Conservation (phyloP, 2,113 vertebrate genomes). For the Poeciliopsis occidentalis region DNA sequence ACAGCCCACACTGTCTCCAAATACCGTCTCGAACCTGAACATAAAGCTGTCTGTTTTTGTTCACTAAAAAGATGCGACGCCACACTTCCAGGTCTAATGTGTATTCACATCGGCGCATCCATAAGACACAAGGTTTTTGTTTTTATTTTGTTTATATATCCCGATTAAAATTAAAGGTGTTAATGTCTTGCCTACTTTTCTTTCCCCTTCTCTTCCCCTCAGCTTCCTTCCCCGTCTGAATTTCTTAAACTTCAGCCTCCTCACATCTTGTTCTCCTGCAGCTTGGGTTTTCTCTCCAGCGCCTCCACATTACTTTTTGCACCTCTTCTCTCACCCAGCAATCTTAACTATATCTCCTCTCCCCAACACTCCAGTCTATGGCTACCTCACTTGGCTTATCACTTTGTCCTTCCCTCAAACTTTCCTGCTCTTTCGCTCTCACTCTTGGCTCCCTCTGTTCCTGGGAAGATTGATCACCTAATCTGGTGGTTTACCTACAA, state of each 20-base stretch:
- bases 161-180: background rate
- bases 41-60: background rate
- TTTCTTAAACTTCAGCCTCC: constrained; percentile 17
- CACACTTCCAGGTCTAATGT: background rate
- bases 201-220: constrained; percentile 3
- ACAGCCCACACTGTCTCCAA: background rate
- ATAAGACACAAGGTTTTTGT: background rate
- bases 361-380: constrained; percentile 14
- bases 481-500: constrained; percentile 79
- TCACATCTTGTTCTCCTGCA: constrained; percentile 26
- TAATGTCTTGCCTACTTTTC: background rate
- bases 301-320: constrained; percentile 38
- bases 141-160: background rate
- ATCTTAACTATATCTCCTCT: constrained; percentile 30
- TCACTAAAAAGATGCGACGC: background rate
- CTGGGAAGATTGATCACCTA: constrained; percentile 78
- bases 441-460: constrained; percentile 37
- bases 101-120: background rate
- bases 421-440: constrained; percentile 16
- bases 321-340: constrained; percentile 1
- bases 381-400: constrained; percentile 28
- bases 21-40: background rate
- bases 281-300: constrained; percentile 35
- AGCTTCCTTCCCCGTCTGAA: constrained; percentile 1
- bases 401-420: constrained; percentile 23